phyloP scores from a whole-genome alignment of 2,797 vertebrate species.

The Lates japonicus region DNA sequence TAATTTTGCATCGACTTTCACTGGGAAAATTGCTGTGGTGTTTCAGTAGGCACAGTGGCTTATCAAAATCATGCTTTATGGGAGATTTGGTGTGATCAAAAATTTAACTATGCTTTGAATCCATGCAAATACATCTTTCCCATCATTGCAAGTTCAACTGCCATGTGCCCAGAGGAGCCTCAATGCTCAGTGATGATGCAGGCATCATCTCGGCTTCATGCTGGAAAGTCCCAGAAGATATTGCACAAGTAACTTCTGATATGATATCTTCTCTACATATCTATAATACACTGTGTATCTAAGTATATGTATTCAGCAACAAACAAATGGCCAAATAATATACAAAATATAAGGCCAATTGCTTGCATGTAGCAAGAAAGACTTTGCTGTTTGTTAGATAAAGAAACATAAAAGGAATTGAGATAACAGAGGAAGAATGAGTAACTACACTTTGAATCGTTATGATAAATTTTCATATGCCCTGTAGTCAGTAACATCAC shows the following conservation, averaged over 20 bases:
- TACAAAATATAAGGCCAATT: constrained; percentile 23
- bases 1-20: constrained; percentile 44
- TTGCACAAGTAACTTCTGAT: neutral
- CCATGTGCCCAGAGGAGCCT: constrained; percentile 16
- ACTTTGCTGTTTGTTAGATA: constrained; percentile 3
- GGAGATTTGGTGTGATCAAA: constrained; percentile 21
- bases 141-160: constrained; percentile 16
- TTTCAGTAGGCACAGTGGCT: constrained; percentile 18
- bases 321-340: constrained; percentile 7
- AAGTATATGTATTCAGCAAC: neutral
- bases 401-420: neutral
- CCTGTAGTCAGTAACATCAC: constrained; percentile 12
- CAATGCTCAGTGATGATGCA: neutral
- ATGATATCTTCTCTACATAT: neutral
- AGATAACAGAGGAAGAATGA: constrained; percentile 1
- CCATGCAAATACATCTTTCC: constrained; percentile 28
- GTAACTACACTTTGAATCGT: constrained; percentile 7
- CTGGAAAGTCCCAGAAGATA: neutral
- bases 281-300: no score
- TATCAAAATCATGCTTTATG: constrained; percentile 4
- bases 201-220: neutral
- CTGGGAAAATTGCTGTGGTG: constrained; percentile 4
- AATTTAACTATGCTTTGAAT: constrained; percentile 38
- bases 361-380: neutral
- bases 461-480: constrained; percentile 5